A percentile compares a stretch with the other conserved stretches of the same genome.
These are phyloP conservation scores for Drosophila lacteicornis DNA, from an alignment of 1,140 invertebrate species.

Conservation along the genomic window DNA sequence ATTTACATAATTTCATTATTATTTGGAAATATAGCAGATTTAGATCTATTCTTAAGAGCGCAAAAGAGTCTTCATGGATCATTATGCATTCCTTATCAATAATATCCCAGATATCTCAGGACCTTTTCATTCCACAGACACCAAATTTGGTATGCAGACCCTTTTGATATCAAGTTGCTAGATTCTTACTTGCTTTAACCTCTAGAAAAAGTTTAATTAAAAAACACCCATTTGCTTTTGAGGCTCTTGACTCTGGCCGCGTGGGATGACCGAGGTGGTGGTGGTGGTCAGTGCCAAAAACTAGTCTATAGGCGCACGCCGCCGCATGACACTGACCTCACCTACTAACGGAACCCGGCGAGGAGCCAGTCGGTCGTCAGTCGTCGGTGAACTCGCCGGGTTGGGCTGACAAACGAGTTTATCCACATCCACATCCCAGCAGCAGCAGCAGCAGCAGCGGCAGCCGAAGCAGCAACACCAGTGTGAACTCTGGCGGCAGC, in stretches of 20 bases:
- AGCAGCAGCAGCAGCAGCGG: conserved; percentile 11
- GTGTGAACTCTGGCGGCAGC: conserved; percentile 43
- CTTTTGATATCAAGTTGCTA: not conserved
- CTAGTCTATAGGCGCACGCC: conserved; percentile 69
- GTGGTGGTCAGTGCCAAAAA: conserved; percentile 61
- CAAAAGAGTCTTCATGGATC: too few relatives aligned
- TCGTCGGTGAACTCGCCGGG: conserved; percentile 64
- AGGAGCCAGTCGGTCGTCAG: conserved; percentile 50
- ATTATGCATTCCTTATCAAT: too few relatives aligned
- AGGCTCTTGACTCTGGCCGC: not conserved
- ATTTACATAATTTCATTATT: too few relatives aligned
- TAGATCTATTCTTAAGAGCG: too few relatives aligned
- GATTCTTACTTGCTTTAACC: not conserved
- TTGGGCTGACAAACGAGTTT: conserved; percentile 74
- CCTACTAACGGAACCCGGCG: conserved; percentile 78
- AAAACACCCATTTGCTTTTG: not conserved
- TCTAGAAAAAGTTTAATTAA: not conserved
- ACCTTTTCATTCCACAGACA: not conserved
- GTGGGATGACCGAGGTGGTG: not conserved
- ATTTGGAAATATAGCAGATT: too few relatives aligned
- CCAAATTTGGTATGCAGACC: not conserved
- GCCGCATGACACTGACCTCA: conserved; percentile 82
- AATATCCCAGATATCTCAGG: not conserved
- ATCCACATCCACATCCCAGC: conserved; percentile 64
- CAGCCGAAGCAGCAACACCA: conserved; percentile 28